These are phyloP conservation scores for Ammodytes marinus DNA, from an alignment of 2,113 vertebrate genomes.

Conservation along the genomic window DNA sequence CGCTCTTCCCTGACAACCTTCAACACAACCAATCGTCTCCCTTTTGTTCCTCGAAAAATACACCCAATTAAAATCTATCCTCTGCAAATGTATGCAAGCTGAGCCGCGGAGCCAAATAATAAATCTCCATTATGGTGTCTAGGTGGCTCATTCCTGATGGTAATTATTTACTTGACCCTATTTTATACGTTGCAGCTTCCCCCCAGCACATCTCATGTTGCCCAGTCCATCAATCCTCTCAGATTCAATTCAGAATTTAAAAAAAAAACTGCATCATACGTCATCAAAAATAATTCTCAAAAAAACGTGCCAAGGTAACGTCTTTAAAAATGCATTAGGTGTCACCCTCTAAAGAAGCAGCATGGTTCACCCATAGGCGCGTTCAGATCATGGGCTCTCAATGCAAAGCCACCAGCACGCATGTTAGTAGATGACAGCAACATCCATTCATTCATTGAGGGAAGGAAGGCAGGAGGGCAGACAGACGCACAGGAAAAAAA, in stretches of 20 bases:
- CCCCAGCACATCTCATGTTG: slow-evolving; percentile 28
- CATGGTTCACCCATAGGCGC: slow-evolving; percentile 34
- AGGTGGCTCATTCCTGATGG: slow-evolving; percentile 40
- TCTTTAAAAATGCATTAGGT: slow-evolving; percentile 31
- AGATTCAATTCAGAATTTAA: slow-evolving; percentile 27
- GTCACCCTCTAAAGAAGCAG: slow-evolving; percentile 52
- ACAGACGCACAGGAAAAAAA: slow-evolving; percentile 50
- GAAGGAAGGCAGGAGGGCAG: slow-evolving; percentile 31
- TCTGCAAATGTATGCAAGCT: slow-evolving; percentile 34
- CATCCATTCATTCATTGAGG: slow-evolving; percentile 50
- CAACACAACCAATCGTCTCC: slow-evolving; percentile 45
- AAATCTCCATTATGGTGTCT: slow-evolving; percentile 46
- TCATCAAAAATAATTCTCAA: slow-evolving; percentile 42
- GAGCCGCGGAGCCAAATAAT: slow-evolving; percentile 22
- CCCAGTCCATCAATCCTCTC: slow-evolving; percentile 38
- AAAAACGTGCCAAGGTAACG: slow-evolving; percentile 37
- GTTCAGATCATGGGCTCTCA: slow-evolving; percentile 52
- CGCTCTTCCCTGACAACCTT: slow-evolving; percentile 49
- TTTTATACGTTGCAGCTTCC: slow-evolving; percentile 38
- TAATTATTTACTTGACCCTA: slow-evolving; percentile 72
- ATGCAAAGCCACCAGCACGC: slow-evolving; percentile 28
- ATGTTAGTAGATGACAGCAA: slow-evolving; percentile 60
- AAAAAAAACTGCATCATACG: slow-evolving; percentile 57
- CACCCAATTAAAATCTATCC: slow-evolving; percentile 41
- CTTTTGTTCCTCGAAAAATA: slow-evolving; percentile 66